These are phyloP conservation scores for Pollicipes pollicipes DNA, from an alignment of 1,140 invertebrate genomes.

Conservation along the genomic window DNA sequence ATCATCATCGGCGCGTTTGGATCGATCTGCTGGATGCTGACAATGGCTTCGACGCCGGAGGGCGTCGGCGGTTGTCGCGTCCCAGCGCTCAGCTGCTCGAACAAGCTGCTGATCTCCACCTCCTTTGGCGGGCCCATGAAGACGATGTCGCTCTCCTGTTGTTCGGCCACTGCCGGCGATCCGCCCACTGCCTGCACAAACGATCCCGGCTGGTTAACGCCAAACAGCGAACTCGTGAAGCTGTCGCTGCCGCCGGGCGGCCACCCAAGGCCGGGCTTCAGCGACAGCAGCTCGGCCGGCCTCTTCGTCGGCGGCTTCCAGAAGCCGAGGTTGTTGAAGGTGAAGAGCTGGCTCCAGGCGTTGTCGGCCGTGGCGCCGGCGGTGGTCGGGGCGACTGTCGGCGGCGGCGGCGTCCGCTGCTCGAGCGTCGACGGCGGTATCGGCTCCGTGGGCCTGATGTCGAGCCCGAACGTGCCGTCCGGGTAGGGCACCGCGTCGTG, in stretches of 20 bases:
- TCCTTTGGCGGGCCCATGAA: neutral
- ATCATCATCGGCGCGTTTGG: neutral
- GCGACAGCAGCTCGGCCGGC: neutral
- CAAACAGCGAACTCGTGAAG: neutral
- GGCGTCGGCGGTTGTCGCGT: too few relatives aligned
- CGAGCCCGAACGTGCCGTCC: neutral
- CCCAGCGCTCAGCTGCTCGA: neutral
- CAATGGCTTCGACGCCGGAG: neutral
- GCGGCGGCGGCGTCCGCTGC: too few relatives aligned
- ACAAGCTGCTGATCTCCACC: neutral
- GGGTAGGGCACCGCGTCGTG: neutral
- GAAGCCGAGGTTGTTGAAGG: neutral
- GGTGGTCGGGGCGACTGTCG: too few relatives aligned
- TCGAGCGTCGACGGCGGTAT: too few relatives aligned
- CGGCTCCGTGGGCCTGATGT: neutral
- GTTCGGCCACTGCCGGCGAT: neutral
- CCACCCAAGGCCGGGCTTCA: neutral
- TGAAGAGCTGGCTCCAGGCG: neutral
- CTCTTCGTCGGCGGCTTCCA: neutral
- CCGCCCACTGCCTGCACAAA: neutral
- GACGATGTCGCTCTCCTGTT: neutral
- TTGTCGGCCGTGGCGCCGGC: too few relatives aligned
- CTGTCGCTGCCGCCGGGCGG: neutral
- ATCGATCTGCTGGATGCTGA: neutral
- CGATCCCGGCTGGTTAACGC: neutral